These are phyloP conservation scores for Hyles lineata DNA, from an alignment of 2,888 invertebrate species.

Conservation along the genomic window DNA sequence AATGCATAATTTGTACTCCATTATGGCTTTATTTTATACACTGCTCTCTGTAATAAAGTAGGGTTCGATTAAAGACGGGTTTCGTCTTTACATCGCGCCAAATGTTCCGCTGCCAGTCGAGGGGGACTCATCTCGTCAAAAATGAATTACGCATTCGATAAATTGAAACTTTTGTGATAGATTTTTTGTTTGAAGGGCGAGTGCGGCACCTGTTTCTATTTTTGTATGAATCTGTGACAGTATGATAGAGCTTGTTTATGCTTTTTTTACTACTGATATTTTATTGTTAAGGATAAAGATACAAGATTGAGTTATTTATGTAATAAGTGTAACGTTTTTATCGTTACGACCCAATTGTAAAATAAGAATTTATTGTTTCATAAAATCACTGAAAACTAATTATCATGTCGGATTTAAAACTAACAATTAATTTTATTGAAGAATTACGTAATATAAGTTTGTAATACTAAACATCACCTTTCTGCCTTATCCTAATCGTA, in stretches of 20 bases:
- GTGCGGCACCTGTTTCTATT: conserved; percentile 67
- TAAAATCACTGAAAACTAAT: no score
- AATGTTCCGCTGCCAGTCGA: conserved; percentile 67
- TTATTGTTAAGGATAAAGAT: background rate
- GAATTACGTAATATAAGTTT: background rate
- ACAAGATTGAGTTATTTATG: background rate
- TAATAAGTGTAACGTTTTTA: background rate
- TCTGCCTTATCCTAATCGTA: background rate
- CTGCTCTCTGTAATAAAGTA: conserved; percentile 69
- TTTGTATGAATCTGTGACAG: conserved; percentile 41
- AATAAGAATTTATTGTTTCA: no score
- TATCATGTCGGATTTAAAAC: no score
- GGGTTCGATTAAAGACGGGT: conserved; percentile 76
- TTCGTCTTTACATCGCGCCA: conserved; percentile 79
- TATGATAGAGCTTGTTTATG: conserved; percentile 10
- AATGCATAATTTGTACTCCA: conserved; percentile 81
- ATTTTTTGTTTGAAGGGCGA: conserved; percentile 63
- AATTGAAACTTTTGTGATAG: conserved; percentile 78
- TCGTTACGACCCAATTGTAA: no score
- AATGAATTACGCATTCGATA: conserved; percentile 81
- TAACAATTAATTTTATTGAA: no score
- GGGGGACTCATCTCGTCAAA: conserved; percentile 50
- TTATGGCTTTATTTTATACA: conserved; percentile 72
- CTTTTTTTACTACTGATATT: background rate
- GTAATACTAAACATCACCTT: background rate